Percentiles rank a stretch among this genome's conserved stretches.
Conservation (phyloP, 2,888 invertebrate species). For the Azorinus chamasolen region DNA sequence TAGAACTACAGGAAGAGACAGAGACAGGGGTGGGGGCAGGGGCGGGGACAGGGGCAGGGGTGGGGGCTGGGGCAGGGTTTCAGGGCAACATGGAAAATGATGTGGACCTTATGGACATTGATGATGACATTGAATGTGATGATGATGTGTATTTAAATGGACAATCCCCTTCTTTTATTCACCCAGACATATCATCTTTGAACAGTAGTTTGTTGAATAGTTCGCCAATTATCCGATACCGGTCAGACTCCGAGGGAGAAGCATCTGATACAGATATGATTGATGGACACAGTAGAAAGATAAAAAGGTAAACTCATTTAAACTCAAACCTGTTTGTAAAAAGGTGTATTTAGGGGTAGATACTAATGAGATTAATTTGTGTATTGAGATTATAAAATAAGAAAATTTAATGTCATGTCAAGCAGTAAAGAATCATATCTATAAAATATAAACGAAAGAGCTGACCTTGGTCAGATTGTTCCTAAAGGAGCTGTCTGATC, state of each 20-base stretch:
- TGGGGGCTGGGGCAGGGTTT: conserved; percentile 1
- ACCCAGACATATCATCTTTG: conserved; percentile 26
- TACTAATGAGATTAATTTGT: no score
- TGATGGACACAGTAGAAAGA: background rate
- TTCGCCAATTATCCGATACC: conserved; percentile 6
- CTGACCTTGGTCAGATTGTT: no score
- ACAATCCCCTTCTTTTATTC: conserved; percentile 58
- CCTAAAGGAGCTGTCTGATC: no score
- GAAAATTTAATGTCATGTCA: no score
- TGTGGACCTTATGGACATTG: conserved; percentile 35
- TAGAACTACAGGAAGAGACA: conserved; percentile 37
- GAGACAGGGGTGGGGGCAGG: conserved; percentile 15
- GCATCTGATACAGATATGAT: background rate
- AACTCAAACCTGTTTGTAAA: no score
- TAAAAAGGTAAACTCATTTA: no score
- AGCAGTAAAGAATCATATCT: no score
- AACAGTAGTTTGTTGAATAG: conserved; percentile 15
- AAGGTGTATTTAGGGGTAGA: no score
- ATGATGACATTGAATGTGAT: conserved; percentile 77
- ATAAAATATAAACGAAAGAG: no score
- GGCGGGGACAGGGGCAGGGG: no score
- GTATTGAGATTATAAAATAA: no score
- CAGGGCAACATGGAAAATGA: no score
- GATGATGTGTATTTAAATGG: conserved; percentile 66
- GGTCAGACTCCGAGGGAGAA: background rate